Percentiles rank a stretch among this genome's conserved stretches.
phyloP scores from a whole-genome alignment of 2,797 vertebrate species.

The Hyperoplus immaculatus region DNA sequence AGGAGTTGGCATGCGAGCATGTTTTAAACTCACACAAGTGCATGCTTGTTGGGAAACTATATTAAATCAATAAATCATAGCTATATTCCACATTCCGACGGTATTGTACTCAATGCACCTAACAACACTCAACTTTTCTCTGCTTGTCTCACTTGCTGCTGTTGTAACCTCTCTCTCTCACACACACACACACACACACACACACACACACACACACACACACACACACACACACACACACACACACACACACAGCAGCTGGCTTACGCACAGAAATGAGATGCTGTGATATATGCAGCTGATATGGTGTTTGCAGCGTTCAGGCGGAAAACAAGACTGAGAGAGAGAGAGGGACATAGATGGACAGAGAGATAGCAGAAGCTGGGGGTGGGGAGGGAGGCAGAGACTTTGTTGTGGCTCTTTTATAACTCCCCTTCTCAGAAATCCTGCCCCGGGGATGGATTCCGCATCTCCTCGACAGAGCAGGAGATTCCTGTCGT shows the following conservation, averaged over 20 bases:
- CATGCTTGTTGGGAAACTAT: too few relatives aligned
- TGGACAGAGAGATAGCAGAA: slow-evolving; percentile 23
- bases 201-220: too few relatives aligned
- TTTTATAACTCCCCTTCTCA: slow-evolving; percentile 71
- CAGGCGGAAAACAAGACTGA: neutral
- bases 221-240: too few relatives aligned
- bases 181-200: neutral
- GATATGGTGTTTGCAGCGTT: slow-evolving; percentile 21
- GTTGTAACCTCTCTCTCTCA: too few relatives aligned
- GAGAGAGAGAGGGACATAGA: slow-evolving; percentile 4
- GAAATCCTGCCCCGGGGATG: slow-evolving; percentile 68
- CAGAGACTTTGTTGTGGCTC: slow-evolving; percentile 56
- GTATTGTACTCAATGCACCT: slow-evolving; percentile 1
- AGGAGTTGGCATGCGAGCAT: neutral
- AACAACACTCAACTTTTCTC: slow-evolving; percentile 1
- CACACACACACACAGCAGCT: neutral
- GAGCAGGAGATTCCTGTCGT: slow-evolving; percentile 53
- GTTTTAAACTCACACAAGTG: slow-evolving; percentile 25
- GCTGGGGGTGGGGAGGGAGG: neutral
- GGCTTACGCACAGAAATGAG: neutral
- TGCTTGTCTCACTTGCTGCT: slow-evolving; percentile 1
- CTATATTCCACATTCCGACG: neutral
- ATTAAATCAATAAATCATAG: slow-evolving; percentile 23
- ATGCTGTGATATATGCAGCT: slow-evolving; percentile 7
- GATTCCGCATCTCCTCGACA: slow-evolving; percentile 39